Evolutionary conservation across 2,888 invertebrate species (phyloP), one percentile per base, ranked within the genome.

Genomic region (Acanthosoma haemorrhoidale): DNA sequence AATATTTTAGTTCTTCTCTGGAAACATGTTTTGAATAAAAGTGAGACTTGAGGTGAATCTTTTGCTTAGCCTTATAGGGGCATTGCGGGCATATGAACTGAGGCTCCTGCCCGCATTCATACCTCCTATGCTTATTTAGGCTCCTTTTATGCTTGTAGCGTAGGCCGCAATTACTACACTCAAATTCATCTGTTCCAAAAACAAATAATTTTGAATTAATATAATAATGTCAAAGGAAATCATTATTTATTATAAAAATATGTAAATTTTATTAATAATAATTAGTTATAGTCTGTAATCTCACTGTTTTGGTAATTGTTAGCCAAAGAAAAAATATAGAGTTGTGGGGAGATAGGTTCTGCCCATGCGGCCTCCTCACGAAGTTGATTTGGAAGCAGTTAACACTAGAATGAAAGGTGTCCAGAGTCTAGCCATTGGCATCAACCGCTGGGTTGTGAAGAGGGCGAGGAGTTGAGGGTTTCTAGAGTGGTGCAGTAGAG

Each of bases 81-180:
- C 79, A 80, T 72, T 77, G 78, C 1, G 79, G 78, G 70, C 80
- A 80, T 63, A 77, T 77, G 71, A 78, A 80, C 60, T 74, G 75
- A 2, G 80, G 80, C 16, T 76, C 77, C 71, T 77, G 78, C 29
- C 80, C 80, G 72, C 80, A 81, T 73, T 81, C 80, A 67, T 79
- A 76, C 68, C 77, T 77, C 69, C 79, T 72, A 73, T 80, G 80
- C 5, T 39, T 39, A 3, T 18, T 4, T 13, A 68, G 39, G 15
- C 21, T 32, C 4, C 15, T 60, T 31, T 68, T 68, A 36, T 39
- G 34, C 16, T 31, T 36, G 68, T 68, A 68, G 4, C 25, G 21
- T 29, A 36, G 31, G 11, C 21, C 13, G 16, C 61, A 61, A 61
- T 15, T 16, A 31, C 36, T 15, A 38, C 61, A 61, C n/a, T 13